Evolutionary conservation across 2,113 vertebrate genomes (phyloP).

Genomic region (Phaetusa simplex): DNA sequence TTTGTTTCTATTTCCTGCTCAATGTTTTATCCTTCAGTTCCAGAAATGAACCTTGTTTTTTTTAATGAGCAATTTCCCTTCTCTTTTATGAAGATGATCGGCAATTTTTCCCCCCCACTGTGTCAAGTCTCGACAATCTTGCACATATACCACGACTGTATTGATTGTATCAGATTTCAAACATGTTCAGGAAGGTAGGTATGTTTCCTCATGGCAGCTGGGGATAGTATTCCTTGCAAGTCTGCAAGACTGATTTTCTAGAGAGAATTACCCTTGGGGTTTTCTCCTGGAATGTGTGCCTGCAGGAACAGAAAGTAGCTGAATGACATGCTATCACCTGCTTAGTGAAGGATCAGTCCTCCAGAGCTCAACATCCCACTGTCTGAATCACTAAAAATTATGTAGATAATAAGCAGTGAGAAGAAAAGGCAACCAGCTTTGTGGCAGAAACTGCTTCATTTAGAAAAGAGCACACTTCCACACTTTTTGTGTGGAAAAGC

Average conservation of each 20-base stretch:
- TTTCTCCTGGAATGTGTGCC: conserved; percentile 4
- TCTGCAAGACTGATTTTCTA: neutral
- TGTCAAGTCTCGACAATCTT: neutral
- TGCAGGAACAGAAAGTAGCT: neutral
- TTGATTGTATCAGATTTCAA: neutral
- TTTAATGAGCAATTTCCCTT: neutral
- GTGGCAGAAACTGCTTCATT: neutral
- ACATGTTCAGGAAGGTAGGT: neutral
- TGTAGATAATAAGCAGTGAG: neutral
- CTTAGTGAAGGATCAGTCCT: neutral
- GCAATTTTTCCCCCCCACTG: neutral
- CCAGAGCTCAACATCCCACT: neutral
- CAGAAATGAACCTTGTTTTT: neutral
- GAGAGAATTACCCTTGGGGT: neutral
- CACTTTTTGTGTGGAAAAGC: neutral
- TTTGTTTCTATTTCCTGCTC: neutral
- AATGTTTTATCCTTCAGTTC: neutral
- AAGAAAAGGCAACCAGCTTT: neutral
- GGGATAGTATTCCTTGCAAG: neutral
- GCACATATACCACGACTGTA: neutral
- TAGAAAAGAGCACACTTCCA: neutral
- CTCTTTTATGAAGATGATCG: neutral
- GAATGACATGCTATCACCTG: neutral
- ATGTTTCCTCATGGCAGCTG: neutral
- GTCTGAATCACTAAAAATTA: neutral